Conservation (phyloP, 1,140 invertebrate species). For the Halesus radiatus region DNA sequence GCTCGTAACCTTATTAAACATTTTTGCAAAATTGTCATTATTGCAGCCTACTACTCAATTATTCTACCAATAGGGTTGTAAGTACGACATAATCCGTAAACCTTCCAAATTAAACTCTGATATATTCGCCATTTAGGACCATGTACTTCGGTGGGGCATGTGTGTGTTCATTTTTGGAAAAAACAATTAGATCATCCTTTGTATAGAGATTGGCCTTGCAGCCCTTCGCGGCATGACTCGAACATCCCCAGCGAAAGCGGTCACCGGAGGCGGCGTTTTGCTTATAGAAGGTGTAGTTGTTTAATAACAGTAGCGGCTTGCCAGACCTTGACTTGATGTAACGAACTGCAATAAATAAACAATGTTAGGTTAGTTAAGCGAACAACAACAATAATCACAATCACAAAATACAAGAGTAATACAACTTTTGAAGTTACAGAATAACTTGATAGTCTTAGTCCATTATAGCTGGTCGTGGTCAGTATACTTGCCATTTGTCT, state of each 20-base stretch:
- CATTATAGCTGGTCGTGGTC: no score
- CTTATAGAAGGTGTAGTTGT: slow-evolving; percentile 15
- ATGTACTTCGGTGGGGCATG: slow-evolving; percentile 37
- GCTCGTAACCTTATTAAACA: no score
- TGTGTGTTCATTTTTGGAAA: slow-evolving; percentile 53
- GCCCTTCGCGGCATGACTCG: slow-evolving; percentile 58
- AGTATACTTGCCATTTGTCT: no score
- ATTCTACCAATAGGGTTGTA: no score
- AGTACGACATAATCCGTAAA: no score
- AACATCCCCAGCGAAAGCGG: slow-evolving; percentile 59
- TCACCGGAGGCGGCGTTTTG: background rate
- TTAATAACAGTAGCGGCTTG: background rate
- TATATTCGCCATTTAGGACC: background rate
- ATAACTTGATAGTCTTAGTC: no score
- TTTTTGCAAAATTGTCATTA: no score
- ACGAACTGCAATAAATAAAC: background rate
- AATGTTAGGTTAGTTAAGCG: background rate
- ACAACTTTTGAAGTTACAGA: no score
- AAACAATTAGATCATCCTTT: slow-evolving; percentile 54
- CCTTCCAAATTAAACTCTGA: no score
- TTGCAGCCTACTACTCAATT: no score
- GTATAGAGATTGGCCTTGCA: slow-evolving; percentile 61
- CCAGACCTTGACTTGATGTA: background rate
- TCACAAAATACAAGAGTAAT: no score
- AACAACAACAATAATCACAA: no score